These are phyloP conservation scores for Steromphala cineraria DNA, from an alignment of 2,888 invertebrate genomes.

Conservation along the genomic window DNA sequence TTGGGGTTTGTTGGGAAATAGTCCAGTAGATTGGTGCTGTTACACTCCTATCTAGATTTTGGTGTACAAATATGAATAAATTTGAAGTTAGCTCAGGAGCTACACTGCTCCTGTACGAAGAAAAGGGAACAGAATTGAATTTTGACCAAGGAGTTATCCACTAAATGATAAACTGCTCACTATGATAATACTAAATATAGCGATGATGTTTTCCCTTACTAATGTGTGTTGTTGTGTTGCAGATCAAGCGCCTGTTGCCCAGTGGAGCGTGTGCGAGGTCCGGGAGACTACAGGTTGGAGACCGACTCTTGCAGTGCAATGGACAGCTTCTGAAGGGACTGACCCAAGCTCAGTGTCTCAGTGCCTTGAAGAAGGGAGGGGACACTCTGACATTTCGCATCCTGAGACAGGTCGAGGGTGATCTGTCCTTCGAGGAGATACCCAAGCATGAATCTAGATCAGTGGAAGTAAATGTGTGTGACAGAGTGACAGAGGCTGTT, in stretches of 20 bases:
- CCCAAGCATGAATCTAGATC: neutral
- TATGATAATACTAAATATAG: no score
- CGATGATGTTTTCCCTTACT: no score
- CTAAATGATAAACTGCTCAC: no score
- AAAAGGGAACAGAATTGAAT: no score
- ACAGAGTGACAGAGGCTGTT: neutral
- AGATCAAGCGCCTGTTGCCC: conserved; percentile 67
- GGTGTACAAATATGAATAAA: no score
- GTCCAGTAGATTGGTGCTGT: no score
- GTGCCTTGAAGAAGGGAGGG: conserved; percentile 89
- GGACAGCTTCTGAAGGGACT: conserved; percentile 85
- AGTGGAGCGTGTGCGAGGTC: conserved; percentile 79
- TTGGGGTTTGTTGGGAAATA: no score
- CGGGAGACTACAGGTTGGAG: conserved; percentile 87
- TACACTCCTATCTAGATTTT: no score
- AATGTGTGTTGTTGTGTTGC: conserved; percentile 37
- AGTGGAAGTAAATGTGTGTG: conserved; percentile 3
- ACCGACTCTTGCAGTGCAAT: conserved; percentile 92
- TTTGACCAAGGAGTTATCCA: no score
- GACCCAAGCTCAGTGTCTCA: conserved; percentile 90
- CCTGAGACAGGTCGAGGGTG: conserved; percentile 65
- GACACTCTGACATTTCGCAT: conserved; percentile 87
- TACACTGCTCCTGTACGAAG: no score
- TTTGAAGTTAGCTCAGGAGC: no score
- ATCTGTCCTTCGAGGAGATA: conserved; percentile 34